Conservation (phyloP, 1,140 invertebrate species). For the Periplaneta americana region DNA sequence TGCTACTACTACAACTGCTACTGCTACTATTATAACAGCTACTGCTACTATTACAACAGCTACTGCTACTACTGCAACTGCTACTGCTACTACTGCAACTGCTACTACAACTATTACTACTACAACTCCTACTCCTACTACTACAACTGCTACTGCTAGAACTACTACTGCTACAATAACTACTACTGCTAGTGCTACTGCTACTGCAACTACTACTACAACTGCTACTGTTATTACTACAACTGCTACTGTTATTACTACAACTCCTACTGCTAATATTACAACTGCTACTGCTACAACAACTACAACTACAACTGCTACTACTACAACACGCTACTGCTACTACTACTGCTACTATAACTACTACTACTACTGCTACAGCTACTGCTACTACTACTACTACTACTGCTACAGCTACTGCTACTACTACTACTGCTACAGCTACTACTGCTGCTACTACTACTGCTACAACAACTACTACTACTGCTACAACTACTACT, state of each 20-base stretch:
- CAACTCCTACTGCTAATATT: no score
- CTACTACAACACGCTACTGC: no score
- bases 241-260: conserved; percentile 14
- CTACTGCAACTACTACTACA: conserved; percentile 15
- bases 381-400: conserved; percentile 5
- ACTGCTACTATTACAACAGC: neutral
- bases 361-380: conserved; percentile 15
- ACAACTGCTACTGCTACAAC: conserved; percentile 18
- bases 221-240: conserved; percentile 14
- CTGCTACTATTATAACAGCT: neutral
- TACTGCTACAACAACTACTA: conserved; percentile 1
- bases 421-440: conserved; percentile 7
- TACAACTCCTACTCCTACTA: conserved; percentile 13
- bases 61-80: neutral
- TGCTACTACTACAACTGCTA: neutral
- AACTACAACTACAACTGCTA: no score
- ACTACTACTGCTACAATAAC: conserved; percentile 18
- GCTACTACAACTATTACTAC: neutral
- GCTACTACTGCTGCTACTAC: neutral
- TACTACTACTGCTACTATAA: conserved; percentile 16
- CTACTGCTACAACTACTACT: conserved; percentile 7
- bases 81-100: neutral
- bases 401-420: conserved; percentile 1
- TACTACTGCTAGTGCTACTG: conserved; percentile 10
- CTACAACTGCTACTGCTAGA: conserved; percentile 14